Evolutionary conservation across 2,888 invertebrate genomes (phyloP).

Genomic region (Biston stratarius): DNA sequence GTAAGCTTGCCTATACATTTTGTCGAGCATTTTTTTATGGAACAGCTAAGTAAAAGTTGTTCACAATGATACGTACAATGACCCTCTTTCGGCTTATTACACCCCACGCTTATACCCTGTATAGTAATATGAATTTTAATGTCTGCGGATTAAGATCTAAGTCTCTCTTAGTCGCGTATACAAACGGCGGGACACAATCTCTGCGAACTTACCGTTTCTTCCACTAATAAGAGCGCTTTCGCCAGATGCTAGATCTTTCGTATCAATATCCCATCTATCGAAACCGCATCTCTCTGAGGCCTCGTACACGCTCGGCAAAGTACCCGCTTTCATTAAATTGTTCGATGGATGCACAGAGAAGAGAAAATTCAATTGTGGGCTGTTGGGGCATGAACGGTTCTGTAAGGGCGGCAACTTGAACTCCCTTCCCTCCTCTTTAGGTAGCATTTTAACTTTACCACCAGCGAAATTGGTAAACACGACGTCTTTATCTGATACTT

Average conservation of each 20-base stretch:
- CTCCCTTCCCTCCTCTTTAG: conserved; percentile 48
- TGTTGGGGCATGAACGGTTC: conserved; percentile 58
- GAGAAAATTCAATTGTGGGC: conserved; percentile 64
- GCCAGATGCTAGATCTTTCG: conserved; percentile 68
- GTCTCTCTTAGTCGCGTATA: too few species aligned
- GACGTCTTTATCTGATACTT: conserved; percentile 52
- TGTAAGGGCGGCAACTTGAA: conserved; percentile 74
- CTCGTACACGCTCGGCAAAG: conserved; percentile 53
- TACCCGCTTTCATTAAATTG: conserved; percentile 46
- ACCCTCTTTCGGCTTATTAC: too few species aligned
- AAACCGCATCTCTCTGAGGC: conserved; percentile 43
- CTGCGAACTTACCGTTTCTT: conserved; percentile 56
- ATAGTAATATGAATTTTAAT: not conserved
- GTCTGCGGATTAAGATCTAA: not conserved
- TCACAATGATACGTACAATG: too few species aligned
- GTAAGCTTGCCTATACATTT: too few species aligned
- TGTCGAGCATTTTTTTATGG: too few species aligned
- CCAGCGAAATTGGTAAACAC: conserved; percentile 61
- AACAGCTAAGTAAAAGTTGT: too few species aligned
- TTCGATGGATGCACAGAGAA: conserved; percentile 58
- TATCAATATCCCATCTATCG: conserved; percentile 64
- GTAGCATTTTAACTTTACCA: conserved; percentile 60
- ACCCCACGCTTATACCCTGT: too few species aligned
- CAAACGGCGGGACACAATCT: not conserved
- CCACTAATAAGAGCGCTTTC: conserved; percentile 64